phyloP scores from a whole-genome alignment of 2,888 invertebrate genomes.

The Rhagonycha lutea region DNA sequence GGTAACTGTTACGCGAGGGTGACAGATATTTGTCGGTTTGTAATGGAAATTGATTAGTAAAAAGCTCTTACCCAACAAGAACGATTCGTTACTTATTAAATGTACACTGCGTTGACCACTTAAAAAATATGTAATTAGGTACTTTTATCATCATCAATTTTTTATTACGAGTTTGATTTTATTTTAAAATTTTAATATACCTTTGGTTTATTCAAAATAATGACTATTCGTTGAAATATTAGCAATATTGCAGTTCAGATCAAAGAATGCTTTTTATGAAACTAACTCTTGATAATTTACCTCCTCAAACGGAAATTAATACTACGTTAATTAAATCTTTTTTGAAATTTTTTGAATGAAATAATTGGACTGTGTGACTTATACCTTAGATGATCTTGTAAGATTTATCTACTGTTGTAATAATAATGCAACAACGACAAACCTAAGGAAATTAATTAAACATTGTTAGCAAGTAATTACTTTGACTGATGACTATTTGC shows the following conservation, averaged over 20 bases:
- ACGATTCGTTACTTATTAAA: conserved; percentile 4
- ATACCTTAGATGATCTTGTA: neutral
- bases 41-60: conserved; percentile 37
- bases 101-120: neutral
- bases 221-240: neutral
- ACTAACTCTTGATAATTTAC: neutral
- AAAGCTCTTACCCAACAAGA: neutral
- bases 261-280: neutral
- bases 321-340: neutral
- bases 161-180: neutral
- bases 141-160: neutral
- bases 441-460: conserved; percentile 40
- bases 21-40: conserved; percentile 36
- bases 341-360: neutral
- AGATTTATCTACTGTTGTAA: neutral
- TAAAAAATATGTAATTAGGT: neutral
- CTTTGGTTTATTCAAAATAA: neutral
- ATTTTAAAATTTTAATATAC: neutral
- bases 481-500: conserved; percentile 36
- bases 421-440: conserved; percentile 15
- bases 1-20: conserved; percentile 24
- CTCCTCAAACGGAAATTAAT: neutral
- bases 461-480: conserved; percentile 42
- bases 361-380: neutral
- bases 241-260: neutral